Base-by-base conservation (phyloP, 2,113 vertebrate genomes). In the Apodemus sylvaticus region DNA sequence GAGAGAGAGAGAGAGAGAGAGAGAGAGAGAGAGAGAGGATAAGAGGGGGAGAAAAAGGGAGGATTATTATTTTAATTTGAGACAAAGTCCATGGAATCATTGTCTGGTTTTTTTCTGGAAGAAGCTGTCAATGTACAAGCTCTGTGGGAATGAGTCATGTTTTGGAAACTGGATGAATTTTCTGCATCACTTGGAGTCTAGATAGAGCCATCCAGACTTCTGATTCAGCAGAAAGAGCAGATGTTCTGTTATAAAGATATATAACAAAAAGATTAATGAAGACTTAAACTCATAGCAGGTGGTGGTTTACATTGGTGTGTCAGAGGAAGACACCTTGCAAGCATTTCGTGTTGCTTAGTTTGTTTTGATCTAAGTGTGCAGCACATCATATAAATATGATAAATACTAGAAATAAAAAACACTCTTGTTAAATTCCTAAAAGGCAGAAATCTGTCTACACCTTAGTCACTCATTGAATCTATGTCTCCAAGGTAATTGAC, bases 171-270 rank as follows among this genome's bases (percentile, higher is more conserved):
- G 24, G 58, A 45, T 94, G 89, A 83, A 16, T 71, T 88, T 64
- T 36, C 62, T 76, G 24, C 12, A 11, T 78, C 55, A 86, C 42
- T 89, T 87, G 39, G 26, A n/a, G 34, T 58, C 42, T 86, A 60
- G 19, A 14, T 81, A 22, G 13, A 36, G 39, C 60, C 53, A 36
- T 86, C 26, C 17, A 86, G 60, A 90, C 36, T 93, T 66, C 29
- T 77, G 13, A 95, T 93, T 55, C 45, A 85, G 51, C 14, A 79
- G 42, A 93, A 89, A 73, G n/a, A 36, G 88, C 34, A 96, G 66
- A 58, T 94, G 36, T 90, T 89, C 45, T 94, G 95, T 94, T 78
- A 92, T 92, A 6, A 90, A 87, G 94, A 96, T 78, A 96, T 70
- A 94, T 62, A 88, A 70, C 58, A 86, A 66, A 94, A 93, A 0